phyloP scores from a whole-genome alignment of 2,888 invertebrate species.

The Lysandra coridon region DNA sequence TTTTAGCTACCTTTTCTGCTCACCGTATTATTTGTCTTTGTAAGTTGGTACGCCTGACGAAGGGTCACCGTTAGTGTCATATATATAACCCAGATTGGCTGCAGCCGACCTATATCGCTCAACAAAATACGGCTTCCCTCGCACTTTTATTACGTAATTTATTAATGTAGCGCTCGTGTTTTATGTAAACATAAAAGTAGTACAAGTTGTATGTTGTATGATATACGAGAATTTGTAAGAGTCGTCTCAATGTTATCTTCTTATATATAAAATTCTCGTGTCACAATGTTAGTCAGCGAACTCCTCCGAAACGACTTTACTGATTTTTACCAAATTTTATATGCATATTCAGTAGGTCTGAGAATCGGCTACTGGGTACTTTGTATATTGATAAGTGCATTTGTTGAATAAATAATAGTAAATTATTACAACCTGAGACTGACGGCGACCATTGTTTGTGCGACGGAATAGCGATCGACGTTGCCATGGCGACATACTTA shows the following conservation, averaged over 20 bases:
- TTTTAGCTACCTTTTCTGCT: background rate
- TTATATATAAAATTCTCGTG: no score
- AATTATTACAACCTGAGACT: no score
- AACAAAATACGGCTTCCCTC: slow-evolving; percentile 9
- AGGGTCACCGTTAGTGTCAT: slow-evolving; percentile 11
- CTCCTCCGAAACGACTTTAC: no score
- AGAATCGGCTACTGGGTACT: no score
- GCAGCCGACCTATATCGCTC: slow-evolving; percentile 17
- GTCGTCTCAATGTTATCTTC: background rate
- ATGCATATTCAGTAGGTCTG: no score
- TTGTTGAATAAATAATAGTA: no score
- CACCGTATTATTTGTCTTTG: background rate
- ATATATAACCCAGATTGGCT: slow-evolving; percentile 19
- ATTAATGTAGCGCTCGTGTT: slow-evolving; percentile 8
- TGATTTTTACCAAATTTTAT: no score
- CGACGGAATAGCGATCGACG: no score
- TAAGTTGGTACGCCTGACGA: background rate
- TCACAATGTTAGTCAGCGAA: no score
- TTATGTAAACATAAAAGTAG: slow-evolving; percentile 12
- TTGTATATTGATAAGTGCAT: no score
- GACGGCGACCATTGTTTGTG: no score
- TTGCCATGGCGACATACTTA: no score
- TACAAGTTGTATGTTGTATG: slow-evolving; percentile 5
- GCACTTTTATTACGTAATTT: slow-evolving; percentile 16
- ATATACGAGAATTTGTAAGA: background rate